Percentiles rank a stretch among this genome's conserved stretches.
phyloP scores from a whole-genome alignment of 2,797 vertebrate genomes.

The Alcedo quadribrachys region DNA sequence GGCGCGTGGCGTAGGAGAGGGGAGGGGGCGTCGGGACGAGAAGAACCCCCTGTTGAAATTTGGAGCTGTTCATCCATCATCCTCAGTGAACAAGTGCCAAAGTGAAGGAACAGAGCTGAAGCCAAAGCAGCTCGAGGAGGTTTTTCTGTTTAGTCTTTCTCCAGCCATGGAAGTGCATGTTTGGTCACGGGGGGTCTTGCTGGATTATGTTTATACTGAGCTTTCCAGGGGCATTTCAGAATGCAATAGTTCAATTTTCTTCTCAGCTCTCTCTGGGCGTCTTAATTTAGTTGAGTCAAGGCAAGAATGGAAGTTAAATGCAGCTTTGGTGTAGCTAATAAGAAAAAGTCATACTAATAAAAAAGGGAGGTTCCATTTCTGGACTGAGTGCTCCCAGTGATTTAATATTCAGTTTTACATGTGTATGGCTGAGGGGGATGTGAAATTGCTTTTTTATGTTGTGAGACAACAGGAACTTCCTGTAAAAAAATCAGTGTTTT shows the following conservation, averaged over 20 bases:
- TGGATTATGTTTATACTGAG: slow-evolving; percentile 57
- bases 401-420: background rate
- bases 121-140: slow-evolving; percentile 54
- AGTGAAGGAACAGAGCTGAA: slow-evolving; percentile 39
- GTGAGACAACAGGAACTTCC: background rate
- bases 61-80: slow-evolving; percentile 73
- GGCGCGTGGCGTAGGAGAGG: no score
- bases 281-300: background rate
- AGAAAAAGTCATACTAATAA: background rate
- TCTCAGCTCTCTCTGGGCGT: background rate
- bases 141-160: slow-evolving; percentile 69
- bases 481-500: background rate
- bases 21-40: no score
- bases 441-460: background rate
- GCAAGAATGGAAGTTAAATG: background rate
- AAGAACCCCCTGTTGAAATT: slow-evolving; percentile 49
- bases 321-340: slow-evolving; percentile 8
- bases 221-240: slow-evolving; percentile 60
- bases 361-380: background rate
- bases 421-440: background rate
- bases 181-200: slow-evolving; percentile 63
- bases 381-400: background rate
- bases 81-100: slow-evolving; percentile 56
- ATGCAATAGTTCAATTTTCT: background rate
- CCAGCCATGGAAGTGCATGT: slow-evolving; percentile 56